Evolutionary conservation across 2,113 vertebrate genomes (phyloP).

Genomic region (Trematocara macrostoma): DNA sequence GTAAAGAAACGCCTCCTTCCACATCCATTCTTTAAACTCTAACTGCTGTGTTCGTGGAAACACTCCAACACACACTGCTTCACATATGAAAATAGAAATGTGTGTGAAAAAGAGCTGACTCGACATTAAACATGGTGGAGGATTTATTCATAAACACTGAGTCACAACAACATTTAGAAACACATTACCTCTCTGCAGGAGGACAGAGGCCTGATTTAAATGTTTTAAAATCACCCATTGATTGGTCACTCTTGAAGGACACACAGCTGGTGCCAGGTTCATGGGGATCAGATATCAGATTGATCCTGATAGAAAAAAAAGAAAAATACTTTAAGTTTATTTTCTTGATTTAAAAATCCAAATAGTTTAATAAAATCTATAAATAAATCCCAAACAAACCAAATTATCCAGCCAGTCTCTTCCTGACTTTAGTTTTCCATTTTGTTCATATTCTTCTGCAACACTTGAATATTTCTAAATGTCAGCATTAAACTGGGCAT

Average conservation of each 20-base stretch:
- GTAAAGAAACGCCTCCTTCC: background rate
- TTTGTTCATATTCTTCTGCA: background rate
- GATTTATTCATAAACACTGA: too few relatives aligned
- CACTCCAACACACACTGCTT: too few relatives aligned
- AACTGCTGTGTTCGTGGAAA: background rate
- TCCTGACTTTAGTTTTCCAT: background rate
- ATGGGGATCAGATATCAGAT: too few relatives aligned
- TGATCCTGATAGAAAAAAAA: too few relatives aligned
- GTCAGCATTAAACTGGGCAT: background rate
- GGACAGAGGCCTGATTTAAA: too few relatives aligned
- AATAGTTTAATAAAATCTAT: background rate
- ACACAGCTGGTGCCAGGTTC: too few relatives aligned
- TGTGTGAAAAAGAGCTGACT: too few relatives aligned
- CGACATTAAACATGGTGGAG: too few relatives aligned
- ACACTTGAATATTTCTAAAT: background rate
- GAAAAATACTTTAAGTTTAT: rapidly evolving
- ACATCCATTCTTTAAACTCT: background rate
- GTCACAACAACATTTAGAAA: too few relatives aligned
- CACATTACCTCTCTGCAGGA: too few relatives aligned
- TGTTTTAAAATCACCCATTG: background rate
- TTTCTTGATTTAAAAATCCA: background rate
- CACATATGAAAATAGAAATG: too few relatives aligned
- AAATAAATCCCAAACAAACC: background rate
- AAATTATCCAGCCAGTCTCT: background rate
- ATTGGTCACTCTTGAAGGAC: too few relatives aligned